Percentiles rank a stretch among this genome's conserved stretches.
These are phyloP conservation scores for Puntigrus tetrazona DNA, from an alignment of 2,113 vertebrate genomes.

Conservation along the genomic window DNA sequence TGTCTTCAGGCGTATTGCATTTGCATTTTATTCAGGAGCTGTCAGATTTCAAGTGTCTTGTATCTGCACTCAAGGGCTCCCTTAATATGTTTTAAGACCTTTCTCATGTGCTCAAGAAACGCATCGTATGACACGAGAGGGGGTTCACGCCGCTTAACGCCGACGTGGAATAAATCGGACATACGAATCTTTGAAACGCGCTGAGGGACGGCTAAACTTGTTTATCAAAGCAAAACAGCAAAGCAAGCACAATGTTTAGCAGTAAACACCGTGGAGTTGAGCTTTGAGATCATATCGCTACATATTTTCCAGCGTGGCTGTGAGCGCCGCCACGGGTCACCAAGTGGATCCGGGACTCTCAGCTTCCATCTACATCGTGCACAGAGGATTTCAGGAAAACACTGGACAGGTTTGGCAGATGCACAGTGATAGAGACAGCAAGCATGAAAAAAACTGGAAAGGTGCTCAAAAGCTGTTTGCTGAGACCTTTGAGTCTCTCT, in stretches of 20 bases:
- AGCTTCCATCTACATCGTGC: neutral
- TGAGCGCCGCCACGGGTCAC: no score
- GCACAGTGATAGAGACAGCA: neutral
- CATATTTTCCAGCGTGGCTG: conserved; percentile 44
- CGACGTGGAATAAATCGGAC: conserved; percentile 32
- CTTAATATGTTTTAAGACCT: conserved; percentile 52
- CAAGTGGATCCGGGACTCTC: neutral
- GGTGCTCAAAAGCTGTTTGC: neutral
- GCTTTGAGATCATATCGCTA: neutral
- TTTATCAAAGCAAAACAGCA: conserved; percentile 30
- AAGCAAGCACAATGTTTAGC: neutral
- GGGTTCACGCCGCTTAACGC: conserved; percentile 37
- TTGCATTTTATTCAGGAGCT: conserved; percentile 56
- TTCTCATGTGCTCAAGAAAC: no score
- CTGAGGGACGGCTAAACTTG: neutral
- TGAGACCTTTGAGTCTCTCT: neutral
- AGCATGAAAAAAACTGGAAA: neutral
- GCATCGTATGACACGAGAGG: conserved; percentile 32
- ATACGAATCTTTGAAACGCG: conserved; percentile 12
- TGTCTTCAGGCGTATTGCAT: conserved; percentile 35
- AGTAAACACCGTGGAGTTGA: conserved; percentile 5
- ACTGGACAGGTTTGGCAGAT: neutral
- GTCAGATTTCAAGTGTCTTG: conserved; percentile 46
- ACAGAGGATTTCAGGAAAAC: neutral
- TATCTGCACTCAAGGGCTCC: conserved; percentile 25